Evolutionary conservation across 2,888 invertebrate genomes (phyloP).

Genomic region (Blera fallax): DNA sequence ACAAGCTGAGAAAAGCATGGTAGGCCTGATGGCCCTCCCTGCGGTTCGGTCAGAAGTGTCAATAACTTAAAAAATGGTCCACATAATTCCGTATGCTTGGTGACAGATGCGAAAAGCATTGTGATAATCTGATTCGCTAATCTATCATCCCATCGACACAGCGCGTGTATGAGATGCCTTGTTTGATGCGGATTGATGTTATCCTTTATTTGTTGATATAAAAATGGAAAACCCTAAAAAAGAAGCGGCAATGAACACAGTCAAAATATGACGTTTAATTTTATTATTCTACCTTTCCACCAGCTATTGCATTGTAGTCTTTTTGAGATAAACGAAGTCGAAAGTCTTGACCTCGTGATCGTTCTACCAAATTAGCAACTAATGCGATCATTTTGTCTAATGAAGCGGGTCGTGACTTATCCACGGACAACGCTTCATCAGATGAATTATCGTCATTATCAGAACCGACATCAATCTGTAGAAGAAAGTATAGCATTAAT

Average conservation of each 20-base stretch:
- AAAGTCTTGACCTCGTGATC: slow-evolving; percentile 90
- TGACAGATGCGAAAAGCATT: slow-evolving; percentile 95
- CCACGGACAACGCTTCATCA: slow-evolving; percentile 83
- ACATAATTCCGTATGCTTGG: slow-evolving; percentile 93
- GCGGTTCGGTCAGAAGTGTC: slow-evolving; percentile 92
- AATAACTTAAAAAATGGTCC: slow-evolving; percentile 96
- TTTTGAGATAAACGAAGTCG: slow-evolving; percentile 88
- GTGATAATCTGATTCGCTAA: slow-evolving; percentile 93
- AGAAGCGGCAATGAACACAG: slow-evolving; percentile 31
- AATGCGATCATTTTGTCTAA: slow-evolving; percentile 97
- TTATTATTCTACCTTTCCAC: slow-evolving; percentile 87
- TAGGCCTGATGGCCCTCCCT: slow-evolving; percentile 89
- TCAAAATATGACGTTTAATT: not conserved
- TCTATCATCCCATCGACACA: slow-evolving; percentile 95
- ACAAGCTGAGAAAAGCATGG: slow-evolving; percentile 96
- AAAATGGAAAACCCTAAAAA: slow-evolving; percentile 92
- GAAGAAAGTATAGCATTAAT: not conserved
- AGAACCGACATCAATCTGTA: slow-evolving; percentile 81
- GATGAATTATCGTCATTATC: slow-evolving; percentile 83
- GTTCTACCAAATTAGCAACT: slow-evolving; percentile 93
- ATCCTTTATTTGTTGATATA: slow-evolving; percentile 97
- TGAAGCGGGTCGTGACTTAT: slow-evolving; percentile 93
- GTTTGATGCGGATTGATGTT: slow-evolving; percentile 96
- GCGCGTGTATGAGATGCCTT: slow-evolving; percentile 93
- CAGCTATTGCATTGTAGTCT: slow-evolving; percentile 91